Evolutionary conservation across 2,113 vertebrate genomes (phyloP), one percentile per base, ranked within the genome.

Genomic region (Hyla sarda): DNA sequence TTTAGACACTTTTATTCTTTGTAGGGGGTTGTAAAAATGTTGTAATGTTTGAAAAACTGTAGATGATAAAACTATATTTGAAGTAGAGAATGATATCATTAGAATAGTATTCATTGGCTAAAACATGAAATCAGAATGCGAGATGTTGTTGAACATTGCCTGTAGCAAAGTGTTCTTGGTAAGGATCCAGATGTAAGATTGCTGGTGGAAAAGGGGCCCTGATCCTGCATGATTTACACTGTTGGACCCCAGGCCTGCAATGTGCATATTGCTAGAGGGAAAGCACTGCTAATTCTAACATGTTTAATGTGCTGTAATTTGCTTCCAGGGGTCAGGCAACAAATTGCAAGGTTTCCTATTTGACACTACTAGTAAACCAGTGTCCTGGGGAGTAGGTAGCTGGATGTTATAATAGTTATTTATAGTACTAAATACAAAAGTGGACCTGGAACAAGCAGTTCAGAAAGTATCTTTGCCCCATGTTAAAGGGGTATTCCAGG

Each of bases 321-420:
- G 13, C 30, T 65, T 14, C 60, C 5, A n/a, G 16, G 5, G 28
- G 60, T 65, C 60, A 65, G 21, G 60, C 12, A 65, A 30, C 60
- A 65, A 65, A 65, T 65, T 65, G 60, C 16, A 65, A 28, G 28
- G 60, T 65, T 62, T 65, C 60, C 60, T 65, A 14, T 30, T 65
- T 65, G 25, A 60, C 58, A 60, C 11, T 25, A 60, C 23, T 12
- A 1, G 60, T 30, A 14, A 28, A 3, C 54, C 54, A 58, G 4
- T 23, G 21, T 58, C 54, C 54, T 13, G 1, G 25, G 60, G 60
- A n/a, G 62, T 16, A 65, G 28, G 12, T 30, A 30, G 62, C 25
- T 65, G 62, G 13, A 65, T 30, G 62, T 60, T 60, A n/a, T 9
- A 58, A 58, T 7, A 21, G 21, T 4, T 5, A 58, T 58, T n/a